phyloP scores from a whole-genome alignment of 2,888 invertebrate genomes.

The Caenorhabditis macrosperma region DNA sequence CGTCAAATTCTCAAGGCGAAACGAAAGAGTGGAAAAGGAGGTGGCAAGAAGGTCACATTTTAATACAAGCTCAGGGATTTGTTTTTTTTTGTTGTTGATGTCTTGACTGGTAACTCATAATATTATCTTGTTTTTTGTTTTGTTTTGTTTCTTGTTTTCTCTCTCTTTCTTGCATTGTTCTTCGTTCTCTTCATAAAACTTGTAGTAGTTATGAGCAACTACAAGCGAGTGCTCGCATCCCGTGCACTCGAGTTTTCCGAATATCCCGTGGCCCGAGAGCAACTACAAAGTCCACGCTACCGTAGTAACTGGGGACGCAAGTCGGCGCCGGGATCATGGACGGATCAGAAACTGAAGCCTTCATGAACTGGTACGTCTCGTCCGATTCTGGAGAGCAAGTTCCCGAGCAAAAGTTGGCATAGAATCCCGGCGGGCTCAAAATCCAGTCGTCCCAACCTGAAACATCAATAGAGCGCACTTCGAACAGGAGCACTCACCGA shows the following conservation, averaged over 20 bases:
- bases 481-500: slow-evolving; percentile 19
- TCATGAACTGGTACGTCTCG: slow-evolving; percentile 30
- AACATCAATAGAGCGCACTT: not conserved
- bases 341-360: not conserved
- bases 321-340: slow-evolving; percentile 17
- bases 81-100: slow-evolving; percentile 25
- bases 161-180: slow-evolving; percentile 5
- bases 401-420: slow-evolving; percentile 39
- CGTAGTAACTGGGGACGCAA: slow-evolving; percentile 49
- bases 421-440: slow-evolving; percentile 43
- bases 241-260: slow-evolving; percentile 44
- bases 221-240: slow-evolving; percentile 43
- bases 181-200: not conserved
- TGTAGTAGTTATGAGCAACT: slow-evolving; percentile 28
- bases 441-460: slow-evolving; percentile 58
- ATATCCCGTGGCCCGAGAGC: slow-evolving; percentile 38
- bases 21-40: slow-evolving; percentile 67
- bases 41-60: slow-evolving; percentile 47
- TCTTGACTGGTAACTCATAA: slow-evolving; percentile 15
- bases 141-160: slow-evolving; percentile 8
- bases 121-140: not conserved
- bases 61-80: slow-evolving; percentile 7
- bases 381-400: slow-evolving; percentile 17
- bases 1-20: slow-evolving; percentile 65
- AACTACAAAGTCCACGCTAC: slow-evolving; percentile 36